Evolutionary conservation across 2,113 vertebrate species (phyloP), one percentile per base, ranked within the genome.

Genomic region (Salvelinus alpinus): DNA sequence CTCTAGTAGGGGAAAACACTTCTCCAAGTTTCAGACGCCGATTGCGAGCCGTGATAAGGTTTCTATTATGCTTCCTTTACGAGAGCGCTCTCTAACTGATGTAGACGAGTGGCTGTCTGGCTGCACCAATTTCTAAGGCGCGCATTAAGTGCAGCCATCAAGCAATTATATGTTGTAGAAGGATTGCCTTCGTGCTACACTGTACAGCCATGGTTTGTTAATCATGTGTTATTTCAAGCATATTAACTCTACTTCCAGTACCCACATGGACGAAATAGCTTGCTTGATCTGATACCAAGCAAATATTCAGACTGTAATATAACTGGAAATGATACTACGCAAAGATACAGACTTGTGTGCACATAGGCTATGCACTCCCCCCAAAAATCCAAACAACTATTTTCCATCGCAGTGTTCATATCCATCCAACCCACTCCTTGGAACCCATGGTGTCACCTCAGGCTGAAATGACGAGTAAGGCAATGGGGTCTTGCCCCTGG

Each of bases 51-150:
- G 34, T 57, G 91, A 91, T 91, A 90, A 57, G 51, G 16, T 79
- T 81, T 85, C 84, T 73, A 64, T 72, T 34, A 70, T 73, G 68
- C 71, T 51, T 86, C 80, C 73, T 69, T 82, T 80, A 69, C 70
- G 72, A 64, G 75, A 74, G 76, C 66, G 27, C 22, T 65, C 44
- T 59, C 44, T 51, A 88, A 91, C 91, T 91, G 90, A 92, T 91
- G 90, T 74, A 92, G 90, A 90, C 89, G 2, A 71, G 81, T 78
- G 60, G 54, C 71, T 70, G 90, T 93, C 91, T 92, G 90, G 88
- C 84, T 72, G 79, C 84, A 74, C 72, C 77, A 76, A 85, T 90
- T 89, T 87, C 3, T 11, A 65, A 74, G 77, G 78, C 87, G 44
- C 48, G 72, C 57, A 70, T 82, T 86, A 87, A 89, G 79, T 77